Percentiles rank a stretch among this genome's conserved stretches.
Evolutionary conservation across 2,113 vertebrate genomes (phyloP).

Genomic region (Uria aalge): DNA sequence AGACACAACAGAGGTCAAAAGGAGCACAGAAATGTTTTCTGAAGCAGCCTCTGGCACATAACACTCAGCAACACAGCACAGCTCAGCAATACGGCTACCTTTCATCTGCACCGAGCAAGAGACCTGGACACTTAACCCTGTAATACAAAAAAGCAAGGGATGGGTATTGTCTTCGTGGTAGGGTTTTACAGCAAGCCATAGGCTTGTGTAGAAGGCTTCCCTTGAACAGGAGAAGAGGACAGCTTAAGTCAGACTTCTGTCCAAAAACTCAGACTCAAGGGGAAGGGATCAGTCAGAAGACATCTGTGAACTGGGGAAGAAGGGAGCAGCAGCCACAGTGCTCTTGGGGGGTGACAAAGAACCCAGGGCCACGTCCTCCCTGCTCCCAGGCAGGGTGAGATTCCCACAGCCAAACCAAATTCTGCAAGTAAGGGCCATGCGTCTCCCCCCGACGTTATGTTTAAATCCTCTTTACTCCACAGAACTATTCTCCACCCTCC

Average conservation of each 20-base stretch:
- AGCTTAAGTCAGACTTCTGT: background rate
- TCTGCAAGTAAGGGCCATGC: background rate
- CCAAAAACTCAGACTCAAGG: background rate
- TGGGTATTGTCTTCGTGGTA: background rate
- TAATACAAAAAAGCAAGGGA: background rate
- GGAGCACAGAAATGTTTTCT: background rate
- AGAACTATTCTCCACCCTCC: constrained; percentile 12
- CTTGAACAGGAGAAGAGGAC: background rate
- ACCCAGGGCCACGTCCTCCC: background rate
- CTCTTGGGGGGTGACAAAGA: background rate
- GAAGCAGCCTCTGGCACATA: background rate
- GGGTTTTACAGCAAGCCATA: background rate
- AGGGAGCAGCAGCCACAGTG: background rate
- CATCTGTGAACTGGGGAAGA: background rate
- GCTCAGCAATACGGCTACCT: background rate
- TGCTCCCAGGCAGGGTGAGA: background rate
- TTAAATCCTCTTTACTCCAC: constrained; percentile 27
- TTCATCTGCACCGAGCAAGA: background rate
- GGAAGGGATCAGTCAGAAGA: background rate
- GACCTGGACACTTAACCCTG: background rate
- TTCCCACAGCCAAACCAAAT: constrained; percentile 21
- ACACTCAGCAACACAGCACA: background rate
- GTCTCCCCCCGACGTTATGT: background rate
- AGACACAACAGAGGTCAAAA: background rate
- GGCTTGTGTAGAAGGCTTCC: background rate